Percentiles rank a stretch among this genome's conserved stretches.
These are phyloP conservation scores for Heliconius hewitsoni DNA, from an alignment of 1,140 invertebrate genomes.

Conservation along the genomic window DNA sequence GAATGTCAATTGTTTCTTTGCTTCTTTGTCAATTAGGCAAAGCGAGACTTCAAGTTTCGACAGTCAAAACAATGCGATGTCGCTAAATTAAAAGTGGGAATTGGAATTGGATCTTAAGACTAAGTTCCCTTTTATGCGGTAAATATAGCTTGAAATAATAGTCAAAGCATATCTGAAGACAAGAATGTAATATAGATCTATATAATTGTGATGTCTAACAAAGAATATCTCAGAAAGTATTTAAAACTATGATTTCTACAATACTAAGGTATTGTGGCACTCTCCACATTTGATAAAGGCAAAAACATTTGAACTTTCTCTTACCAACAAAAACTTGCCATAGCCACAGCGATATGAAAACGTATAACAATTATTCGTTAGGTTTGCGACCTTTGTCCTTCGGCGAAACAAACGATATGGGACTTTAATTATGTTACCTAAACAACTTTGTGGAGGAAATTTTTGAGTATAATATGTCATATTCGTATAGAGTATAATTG, in stretches of 20 bases:
- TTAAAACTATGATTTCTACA: background rate
- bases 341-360: background rate
- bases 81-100: no score
- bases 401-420: background rate
- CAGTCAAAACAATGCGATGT: no score
- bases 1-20: no score
- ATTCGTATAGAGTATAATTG: background rate
- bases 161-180: no score
- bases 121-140: no score
- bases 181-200: no score
- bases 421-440: conserved; percentile 7
- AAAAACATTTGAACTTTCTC: background rate
- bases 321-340: background rate
- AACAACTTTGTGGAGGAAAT: background rate
- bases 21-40: no score
- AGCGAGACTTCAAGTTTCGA: no score
- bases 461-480: background rate
- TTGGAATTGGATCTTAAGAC: no score
- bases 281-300: background rate
- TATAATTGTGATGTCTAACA: no score
- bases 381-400: background rate
- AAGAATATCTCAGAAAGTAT: no score
- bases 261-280: background rate
- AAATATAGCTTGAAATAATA: no score
- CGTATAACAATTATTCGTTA: background rate